These are phyloP conservation scores for Platycercus adscitus DNA, from an alignment of 2,113 vertebrate genomes.

Conservation along the genomic window DNA sequence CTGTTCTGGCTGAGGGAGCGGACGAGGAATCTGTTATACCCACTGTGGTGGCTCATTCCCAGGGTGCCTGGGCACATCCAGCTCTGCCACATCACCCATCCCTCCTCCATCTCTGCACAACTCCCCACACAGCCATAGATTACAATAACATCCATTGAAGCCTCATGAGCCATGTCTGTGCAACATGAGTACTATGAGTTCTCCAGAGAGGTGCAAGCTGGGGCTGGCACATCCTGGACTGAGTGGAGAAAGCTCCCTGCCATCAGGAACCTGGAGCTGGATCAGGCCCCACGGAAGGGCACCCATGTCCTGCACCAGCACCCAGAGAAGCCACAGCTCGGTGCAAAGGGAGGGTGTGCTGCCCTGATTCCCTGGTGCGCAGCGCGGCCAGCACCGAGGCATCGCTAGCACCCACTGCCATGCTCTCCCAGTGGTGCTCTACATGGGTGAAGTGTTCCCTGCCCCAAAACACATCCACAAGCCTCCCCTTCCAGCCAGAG, in stretches of 20 bases:
- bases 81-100: neutral
- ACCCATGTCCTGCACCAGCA: accelerated
- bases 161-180: neutral
- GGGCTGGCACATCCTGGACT: neutral
- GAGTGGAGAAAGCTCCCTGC: neutral
- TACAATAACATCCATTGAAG: neutral
- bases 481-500: neutral
- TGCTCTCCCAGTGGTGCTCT: neutral
- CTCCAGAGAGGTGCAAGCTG: neutral
- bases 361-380: neutral
- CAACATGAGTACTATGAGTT: neutral
- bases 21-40: neutral
- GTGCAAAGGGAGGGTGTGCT: neutral
- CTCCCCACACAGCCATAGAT: neutral
- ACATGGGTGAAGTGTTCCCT: neutral
- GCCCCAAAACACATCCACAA: neutral
- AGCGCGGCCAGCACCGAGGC: neutral
- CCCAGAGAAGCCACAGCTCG: neutral
- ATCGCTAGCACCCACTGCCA: neutral
- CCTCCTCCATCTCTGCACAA: neutral
- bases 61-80: neutral
- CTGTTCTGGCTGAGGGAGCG: neutral
- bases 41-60: neutral
- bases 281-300: neutral
- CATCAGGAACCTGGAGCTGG: neutral